Percentiles rank a stretch among this genome's conserved stretches.
Conservation (phyloP, 2,888 invertebrate species). For the Aphodius sticticus region DNA sequence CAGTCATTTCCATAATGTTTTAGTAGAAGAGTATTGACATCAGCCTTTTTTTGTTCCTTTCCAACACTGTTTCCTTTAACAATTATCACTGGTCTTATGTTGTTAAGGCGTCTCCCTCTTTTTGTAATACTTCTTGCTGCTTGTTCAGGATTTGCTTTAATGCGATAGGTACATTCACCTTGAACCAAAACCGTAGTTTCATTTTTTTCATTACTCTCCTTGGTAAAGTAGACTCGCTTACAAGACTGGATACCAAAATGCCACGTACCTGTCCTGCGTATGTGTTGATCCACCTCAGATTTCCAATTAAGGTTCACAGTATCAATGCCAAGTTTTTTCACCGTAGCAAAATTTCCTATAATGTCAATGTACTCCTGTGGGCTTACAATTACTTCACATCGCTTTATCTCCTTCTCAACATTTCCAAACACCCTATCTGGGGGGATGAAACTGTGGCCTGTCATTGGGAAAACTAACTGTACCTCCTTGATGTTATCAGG, state of each 20-base stretch:
- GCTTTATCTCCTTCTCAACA: conserved; percentile 11
- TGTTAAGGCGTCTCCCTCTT: conserved; percentile 5
- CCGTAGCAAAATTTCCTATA: conserved; percentile 31
- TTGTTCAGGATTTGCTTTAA: conserved; percentile 8
- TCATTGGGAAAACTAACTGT: conserved; percentile 16
- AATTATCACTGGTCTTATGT: conserved; percentile 5
- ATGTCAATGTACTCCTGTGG: conserved; percentile 16
- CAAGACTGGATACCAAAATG: conserved; percentile 26
- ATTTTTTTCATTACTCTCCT: conserved; percentile 7
- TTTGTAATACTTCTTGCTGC: conserved; percentile 8
- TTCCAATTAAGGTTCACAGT: conserved; percentile 35
- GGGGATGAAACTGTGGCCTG: conserved; percentile 17
- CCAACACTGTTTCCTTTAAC: neutral
- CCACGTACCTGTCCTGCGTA: conserved; percentile 34
- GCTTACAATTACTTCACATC: neutral
- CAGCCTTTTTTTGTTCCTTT: conserved; percentile 12
- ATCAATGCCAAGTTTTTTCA: conserved; percentile 32
- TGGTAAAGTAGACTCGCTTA: conserved; percentile 7
- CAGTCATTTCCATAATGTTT: conserved; percentile 17
- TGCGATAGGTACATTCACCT: neutral
- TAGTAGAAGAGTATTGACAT: conserved; percentile 11
- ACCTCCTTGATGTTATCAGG: conserved; percentile 13
- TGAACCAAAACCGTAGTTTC: neutral
- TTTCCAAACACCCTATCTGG: conserved; percentile 14
- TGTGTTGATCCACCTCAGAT: conserved; percentile 30